Conservation (phyloP, 2,113 vertebrate species). For the Andinoacara biseriatus region DNA sequence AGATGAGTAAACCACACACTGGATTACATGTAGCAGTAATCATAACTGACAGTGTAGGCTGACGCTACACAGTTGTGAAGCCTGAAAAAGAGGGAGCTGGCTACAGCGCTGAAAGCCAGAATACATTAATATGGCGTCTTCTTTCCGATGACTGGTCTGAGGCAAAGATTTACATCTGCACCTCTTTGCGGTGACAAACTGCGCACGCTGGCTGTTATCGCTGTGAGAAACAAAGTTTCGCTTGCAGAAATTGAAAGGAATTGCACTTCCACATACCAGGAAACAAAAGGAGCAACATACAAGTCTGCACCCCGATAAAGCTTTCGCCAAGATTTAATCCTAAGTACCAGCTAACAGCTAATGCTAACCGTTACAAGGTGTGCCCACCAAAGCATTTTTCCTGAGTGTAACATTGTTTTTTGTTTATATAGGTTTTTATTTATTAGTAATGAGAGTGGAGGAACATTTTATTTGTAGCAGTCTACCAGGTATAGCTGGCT, state of each 20-base stretch:
- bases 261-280: slow-evolving; percentile 30
- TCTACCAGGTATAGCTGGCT: neutral
- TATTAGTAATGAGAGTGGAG: neutral
- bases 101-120: slow-evolving; percentile 10
- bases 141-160: slow-evolving; percentile 27
- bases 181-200: slow-evolving; percentile 8
- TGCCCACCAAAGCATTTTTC: slow-evolving; percentile 1
- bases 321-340: slow-evolving; percentile 29
- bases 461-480: neutral
- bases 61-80: slow-evolving; percentile 19
- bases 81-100: slow-evolving; percentile 19
- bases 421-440: no score
- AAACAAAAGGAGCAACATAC: slow-evolving; percentile 15
- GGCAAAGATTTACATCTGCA: slow-evolving; percentile 34
- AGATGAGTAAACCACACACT: slow-evolving; percentile 26
- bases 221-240: neutral
- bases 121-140: slow-evolving; percentile 45
- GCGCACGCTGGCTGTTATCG: neutral
- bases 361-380: slow-evolving; percentile 25
- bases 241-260: slow-evolving; percentile 26
- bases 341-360: slow-evolving; percentile 42
- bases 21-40: slow-evolving; percentile 26
- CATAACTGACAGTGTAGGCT: slow-evolving; percentile 23
- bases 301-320: slow-evolving; percentile 14
- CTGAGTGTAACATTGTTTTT: neutral